Evolutionary conservation across 2,113 vertebrate species (phyloP).

Genomic region (Struthio camelus): DNA sequence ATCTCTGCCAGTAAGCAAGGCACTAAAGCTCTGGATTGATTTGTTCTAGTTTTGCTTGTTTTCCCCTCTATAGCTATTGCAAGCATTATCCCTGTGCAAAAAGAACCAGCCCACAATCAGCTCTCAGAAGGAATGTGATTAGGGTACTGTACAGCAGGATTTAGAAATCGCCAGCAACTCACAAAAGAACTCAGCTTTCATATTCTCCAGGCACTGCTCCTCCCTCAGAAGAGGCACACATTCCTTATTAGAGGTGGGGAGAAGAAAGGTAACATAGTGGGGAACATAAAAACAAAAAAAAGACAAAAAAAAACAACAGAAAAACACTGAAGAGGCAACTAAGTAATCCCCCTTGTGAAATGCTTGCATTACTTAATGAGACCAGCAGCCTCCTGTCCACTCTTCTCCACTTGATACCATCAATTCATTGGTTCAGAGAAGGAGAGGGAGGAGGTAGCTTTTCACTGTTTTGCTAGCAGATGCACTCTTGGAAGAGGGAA

Average conservation of each 20-base stretch:
- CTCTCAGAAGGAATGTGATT: neutral
- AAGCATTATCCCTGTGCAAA: neutral
- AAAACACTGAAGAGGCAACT: neutral
- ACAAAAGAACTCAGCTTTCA: neutral
- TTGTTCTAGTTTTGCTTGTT: conserved; percentile 10
- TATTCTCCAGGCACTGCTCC: neutral
- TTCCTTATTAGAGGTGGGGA: neutral
- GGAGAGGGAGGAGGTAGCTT: neutral
- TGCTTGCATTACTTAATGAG: neutral
- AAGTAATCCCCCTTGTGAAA: neutral
- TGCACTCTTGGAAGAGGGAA: neutral
- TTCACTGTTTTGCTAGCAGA: neutral
- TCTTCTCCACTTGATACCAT: neutral
- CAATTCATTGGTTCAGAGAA: neutral
- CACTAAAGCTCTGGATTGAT: neutral
- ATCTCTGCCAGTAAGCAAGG: neutral
- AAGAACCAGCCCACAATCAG: neutral
- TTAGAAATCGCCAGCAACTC: neutral
- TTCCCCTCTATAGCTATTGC: neutral
- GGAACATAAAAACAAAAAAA: neutral
- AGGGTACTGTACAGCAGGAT: neutral
- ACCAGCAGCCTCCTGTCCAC: neutral
- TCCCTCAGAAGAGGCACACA: neutral
- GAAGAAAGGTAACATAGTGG: neutral
- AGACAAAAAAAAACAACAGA: neutral